Conservation (phyloP, 2,797 vertebrate genomes). For the Coreius guichenoti region DNA sequence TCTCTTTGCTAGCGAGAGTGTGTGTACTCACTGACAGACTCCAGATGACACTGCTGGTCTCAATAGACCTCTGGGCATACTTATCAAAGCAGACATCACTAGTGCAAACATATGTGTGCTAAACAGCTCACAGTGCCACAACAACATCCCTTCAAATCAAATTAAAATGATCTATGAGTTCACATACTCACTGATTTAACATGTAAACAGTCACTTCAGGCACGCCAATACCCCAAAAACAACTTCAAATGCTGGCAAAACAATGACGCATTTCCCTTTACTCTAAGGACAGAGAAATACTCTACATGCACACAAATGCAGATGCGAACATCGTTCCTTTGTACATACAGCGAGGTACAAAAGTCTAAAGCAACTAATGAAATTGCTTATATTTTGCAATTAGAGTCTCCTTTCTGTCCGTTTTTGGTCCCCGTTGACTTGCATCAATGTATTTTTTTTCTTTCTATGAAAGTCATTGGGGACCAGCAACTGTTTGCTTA, state of each 20-base stretch:
- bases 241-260: constrained; percentile 6
- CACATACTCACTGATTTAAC: constrained; percentile 23
- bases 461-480: too few relatives aligned
- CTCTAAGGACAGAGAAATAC: neutral
- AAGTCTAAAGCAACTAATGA: neutral
- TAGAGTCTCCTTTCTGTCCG: neutral
- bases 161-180: constrained; percentile 32
- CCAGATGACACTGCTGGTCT: constrained; percentile 42
- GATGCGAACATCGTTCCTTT: neutral
- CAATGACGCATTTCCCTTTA: neutral
- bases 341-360: neutral
- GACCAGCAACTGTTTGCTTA: too few relatives aligned
- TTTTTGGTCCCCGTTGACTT: too few relatives aligned
- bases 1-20: neutral
- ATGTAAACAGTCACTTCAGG: constrained; percentile 32
- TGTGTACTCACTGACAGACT: constrained; percentile 6
- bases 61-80: constrained; percentile 27
- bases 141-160: constrained; percentile 43
- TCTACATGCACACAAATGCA: neutral
- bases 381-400: neutral
- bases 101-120: constrained; percentile 22
- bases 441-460: too few relatives aligned
- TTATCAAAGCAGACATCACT: constrained; percentile 37
- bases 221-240: neutral
- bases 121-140: constrained; percentile 11